These are phyloP conservation scores for Aeoliscus strigatus DNA, from an alignment of 2,797 vertebrate species.

Conservation along the genomic window DNA sequence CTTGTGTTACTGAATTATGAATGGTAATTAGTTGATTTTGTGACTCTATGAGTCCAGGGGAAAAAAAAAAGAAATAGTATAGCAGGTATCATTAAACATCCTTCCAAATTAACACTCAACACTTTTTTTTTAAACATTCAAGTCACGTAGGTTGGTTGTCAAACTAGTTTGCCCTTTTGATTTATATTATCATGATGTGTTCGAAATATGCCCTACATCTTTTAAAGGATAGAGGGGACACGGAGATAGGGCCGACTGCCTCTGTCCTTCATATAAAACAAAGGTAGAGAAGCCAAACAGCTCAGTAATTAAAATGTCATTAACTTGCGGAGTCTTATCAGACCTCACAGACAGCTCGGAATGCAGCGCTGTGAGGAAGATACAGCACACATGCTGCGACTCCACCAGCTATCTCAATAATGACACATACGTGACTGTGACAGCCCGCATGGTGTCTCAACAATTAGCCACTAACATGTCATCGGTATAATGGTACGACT, in stretches of 20 bases:
- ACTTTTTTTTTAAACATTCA: too few relatives aligned
- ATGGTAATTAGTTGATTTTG: too few relatives aligned
- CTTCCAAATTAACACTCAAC: too few relatives aligned
- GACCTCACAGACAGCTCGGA: conserved; percentile 62
- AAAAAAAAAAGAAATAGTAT: too few relatives aligned
- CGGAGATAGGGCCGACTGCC: conserved; percentile 31
- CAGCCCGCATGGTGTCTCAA: conserved; percentile 38
- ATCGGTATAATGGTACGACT: conserved; percentile 41
- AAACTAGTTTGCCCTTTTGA: too few relatives aligned
- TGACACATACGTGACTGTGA: conserved; percentile 40
- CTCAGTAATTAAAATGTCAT: conserved; percentile 72
- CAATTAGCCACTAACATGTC: conserved; percentile 67
- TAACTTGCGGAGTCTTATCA: conserved; percentile 67
- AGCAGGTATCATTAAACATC: too few relatives aligned
- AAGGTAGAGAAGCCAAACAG: conserved; percentile 55
- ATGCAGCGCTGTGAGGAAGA: conserved; percentile 58
- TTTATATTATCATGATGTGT: conserved; percentile 26
- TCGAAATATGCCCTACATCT: conserved; percentile 22
- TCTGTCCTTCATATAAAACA: conserved; percentile 56
- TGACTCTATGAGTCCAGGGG: too few relatives aligned
- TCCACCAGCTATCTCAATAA: conserved; percentile 58
- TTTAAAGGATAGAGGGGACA: conserved; percentile 31
- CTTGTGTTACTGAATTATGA: too few relatives aligned
- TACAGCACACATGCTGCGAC: conserved; percentile 40
- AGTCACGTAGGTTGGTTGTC: too few relatives aligned